Evolutionary conservation across 2,113 vertebrate genomes (phyloP).

Genomic region (Symphodus melops): DNA sequence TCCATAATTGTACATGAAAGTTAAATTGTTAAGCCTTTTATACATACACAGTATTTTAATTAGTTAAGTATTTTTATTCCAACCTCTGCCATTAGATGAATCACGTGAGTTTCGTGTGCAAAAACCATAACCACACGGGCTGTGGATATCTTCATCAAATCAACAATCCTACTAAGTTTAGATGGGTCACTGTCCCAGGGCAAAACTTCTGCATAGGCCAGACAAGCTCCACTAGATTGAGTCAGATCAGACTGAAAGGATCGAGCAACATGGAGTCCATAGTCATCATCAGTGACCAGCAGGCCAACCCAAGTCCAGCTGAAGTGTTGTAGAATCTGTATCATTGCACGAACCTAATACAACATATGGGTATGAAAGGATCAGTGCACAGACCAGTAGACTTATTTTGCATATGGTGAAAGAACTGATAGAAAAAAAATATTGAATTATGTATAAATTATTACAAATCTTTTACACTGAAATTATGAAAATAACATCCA

Average conservation of each 20-base stretch:
- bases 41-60: neutral
- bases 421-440: neutral
- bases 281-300: slow-evolving; percentile 60
- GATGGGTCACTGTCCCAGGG: slow-evolving; percentile 49
- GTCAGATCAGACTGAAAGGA: slow-evolving; percentile 45
- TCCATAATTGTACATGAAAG: too few species aligned
- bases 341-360: slow-evolving; percentile 47
- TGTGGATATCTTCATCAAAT: slow-evolving; percentile 63
- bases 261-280: slow-evolving; percentile 51
- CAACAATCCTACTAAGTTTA: slow-evolving; percentile 69
- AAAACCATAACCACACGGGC: slow-evolving; percentile 67
- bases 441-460: neutral
- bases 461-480: too few species aligned
- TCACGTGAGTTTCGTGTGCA: slow-evolving; percentile 57
- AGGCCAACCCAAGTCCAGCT: slow-evolving; percentile 59
- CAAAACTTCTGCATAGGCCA: slow-evolving; percentile 75
- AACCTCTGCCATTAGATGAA: slow-evolving; percentile 73
- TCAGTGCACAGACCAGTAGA: neutral
- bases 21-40: neutral
- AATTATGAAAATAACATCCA: too few species aligned
- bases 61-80: neutral
- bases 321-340: slow-evolving; percentile 64
- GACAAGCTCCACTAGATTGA: slow-evolving; percentile 44
- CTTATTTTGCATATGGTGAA: too few species aligned
- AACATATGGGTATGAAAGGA: neutral